These are phyloP conservation scores for Drosophila truncata DNA, from an alignment of 1,140 invertebrate species.

Conservation along the genomic window DNA sequence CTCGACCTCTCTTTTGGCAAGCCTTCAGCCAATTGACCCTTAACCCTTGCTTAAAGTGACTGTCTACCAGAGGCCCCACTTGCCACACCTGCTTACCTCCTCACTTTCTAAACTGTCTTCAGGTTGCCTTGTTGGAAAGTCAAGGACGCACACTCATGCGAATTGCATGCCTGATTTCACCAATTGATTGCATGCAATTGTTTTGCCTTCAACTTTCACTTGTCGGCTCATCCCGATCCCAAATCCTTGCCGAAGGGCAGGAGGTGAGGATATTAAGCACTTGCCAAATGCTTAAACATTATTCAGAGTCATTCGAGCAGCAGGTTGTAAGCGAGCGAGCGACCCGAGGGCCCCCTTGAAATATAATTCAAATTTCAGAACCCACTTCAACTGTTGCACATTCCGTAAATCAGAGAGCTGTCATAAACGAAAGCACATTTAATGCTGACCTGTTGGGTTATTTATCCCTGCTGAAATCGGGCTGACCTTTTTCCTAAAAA, in stretches of 20 bases:
- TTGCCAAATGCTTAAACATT: constrained; percentile 24
- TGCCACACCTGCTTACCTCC: not conserved
- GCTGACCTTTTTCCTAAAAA: not conserved
- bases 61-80: constrained; percentile 10
- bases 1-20: constrained; percentile 12
- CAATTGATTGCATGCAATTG: constrained; percentile 60
- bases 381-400: constrained; percentile 43
- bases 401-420: constrained; percentile 14
- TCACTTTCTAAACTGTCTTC: not conserved
- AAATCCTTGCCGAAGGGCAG: not conserved
- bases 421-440: constrained; percentile 16
- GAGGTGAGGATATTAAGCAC: constrained; percentile 9
- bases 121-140: constrained; percentile 13
- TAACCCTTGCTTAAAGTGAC: constrained; percentile 29
- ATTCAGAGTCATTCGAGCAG: constrained; percentile 21
- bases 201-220: constrained; percentile 34
- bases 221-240: constrained; percentile 19
- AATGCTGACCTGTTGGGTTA: constrained; percentile 2
- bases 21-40: constrained; percentile 38
- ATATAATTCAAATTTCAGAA: constrained; percentile 17
- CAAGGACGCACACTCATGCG: constrained; percentile 34
- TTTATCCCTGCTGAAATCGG: not conserved
- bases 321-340: too few relatives aligned
- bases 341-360: constrained; percentile 3
- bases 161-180: constrained; percentile 46